Conservation (phyloP, 2,888 invertebrate species). For the Volucella bombylans region DNA sequence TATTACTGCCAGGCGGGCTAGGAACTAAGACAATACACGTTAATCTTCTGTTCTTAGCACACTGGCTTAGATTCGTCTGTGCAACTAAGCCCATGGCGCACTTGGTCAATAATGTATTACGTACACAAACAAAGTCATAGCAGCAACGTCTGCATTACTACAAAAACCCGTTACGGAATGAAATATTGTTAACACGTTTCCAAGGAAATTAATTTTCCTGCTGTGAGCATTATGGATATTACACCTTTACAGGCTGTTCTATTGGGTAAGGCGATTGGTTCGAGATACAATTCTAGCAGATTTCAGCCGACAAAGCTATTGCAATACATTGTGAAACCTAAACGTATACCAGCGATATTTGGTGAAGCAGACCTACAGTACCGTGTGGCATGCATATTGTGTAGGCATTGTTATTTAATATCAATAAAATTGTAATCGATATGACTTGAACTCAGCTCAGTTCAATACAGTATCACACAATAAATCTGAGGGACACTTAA, state of each 20-base stretch:
- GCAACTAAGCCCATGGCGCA: slow-evolving; percentile 26
- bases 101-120: slow-evolving; percentile 50
- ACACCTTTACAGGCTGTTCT: slow-evolving; percentile 69
- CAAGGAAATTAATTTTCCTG: slow-evolving; percentile 72
- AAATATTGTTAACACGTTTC: slow-evolving; percentile 72
- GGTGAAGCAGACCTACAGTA: slow-evolving; percentile 17
- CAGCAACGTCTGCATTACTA: slow-evolving; percentile 42
- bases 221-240: slow-evolving; percentile 72
- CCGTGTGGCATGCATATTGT: slow-evolving; percentile 36
- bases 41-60: slow-evolving; percentile 59
- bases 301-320: slow-evolving; percentile 49
- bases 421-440: slow-evolving; percentile 73
- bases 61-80: slow-evolving; percentile 45
- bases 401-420: slow-evolving; percentile 72
- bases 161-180: slow-evolving; percentile 63
- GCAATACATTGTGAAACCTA: slow-evolving; percentile 46
- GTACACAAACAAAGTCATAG: slow-evolving; percentile 33
- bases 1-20: slow-evolving; percentile 58
- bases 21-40: slow-evolving; percentile 44
- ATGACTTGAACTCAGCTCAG: slow-evolving; percentile 67
- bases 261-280: slow-evolving; percentile 12
- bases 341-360: slow-evolving; percentile 37
- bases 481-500: slow-evolving; percentile 65
- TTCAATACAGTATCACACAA: slow-evolving; percentile 67
- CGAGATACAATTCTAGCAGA: slow-evolving; percentile 52